Evolutionary conservation across 1,140 invertebrate genomes (phyloP), one percentile per base, ranked within the genome.

Genomic region (Adelges cooleyi): DNA sequence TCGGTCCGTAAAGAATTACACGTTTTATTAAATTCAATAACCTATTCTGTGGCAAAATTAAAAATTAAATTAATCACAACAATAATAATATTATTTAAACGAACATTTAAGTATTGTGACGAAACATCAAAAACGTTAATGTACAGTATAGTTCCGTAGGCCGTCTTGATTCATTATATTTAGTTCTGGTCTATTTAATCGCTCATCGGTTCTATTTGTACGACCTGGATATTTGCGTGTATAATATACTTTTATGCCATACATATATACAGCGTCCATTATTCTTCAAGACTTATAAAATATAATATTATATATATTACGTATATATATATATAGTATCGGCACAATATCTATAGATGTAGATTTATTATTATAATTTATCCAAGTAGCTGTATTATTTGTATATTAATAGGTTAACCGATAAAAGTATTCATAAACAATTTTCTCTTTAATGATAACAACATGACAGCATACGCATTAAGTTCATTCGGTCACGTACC

Each of bases 161-260:
- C n/a, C n/a, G n/a, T n/a, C 44, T 62, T 48, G 23, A 62, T 62
- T 48, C 42, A 33, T 42, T 48, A 17, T 40, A 25, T 48, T 62
- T 46, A 46, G 56, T 62, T 62, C 38, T 62, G 56, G 56, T 62
- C 56, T 62, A 62, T 62, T 62, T 62, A 62, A 62, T 23, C 40
- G 22, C 25, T 48, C 42, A 22, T 48, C 42, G 40, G 40, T 48
- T 62, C 27, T 62, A 62, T 62, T 62, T 46, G 27, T 8, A 62
- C 56, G 56, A 62, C 56, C 56, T 62, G 42, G 25, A 62, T 62
- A 27, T 62, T 10, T 62, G 46, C 22, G 33, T 44, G n/a, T n/a
- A n/a, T n/a, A 11, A 33, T 33, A 33, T 33, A 33, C 29, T 62
- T 62, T 62, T 48, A 62, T 33, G 27, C 40, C 10, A 44, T 59